phyloP scores from a whole-genome alignment of 2,113 vertebrate species.

The Pao palembangensis region DNA sequence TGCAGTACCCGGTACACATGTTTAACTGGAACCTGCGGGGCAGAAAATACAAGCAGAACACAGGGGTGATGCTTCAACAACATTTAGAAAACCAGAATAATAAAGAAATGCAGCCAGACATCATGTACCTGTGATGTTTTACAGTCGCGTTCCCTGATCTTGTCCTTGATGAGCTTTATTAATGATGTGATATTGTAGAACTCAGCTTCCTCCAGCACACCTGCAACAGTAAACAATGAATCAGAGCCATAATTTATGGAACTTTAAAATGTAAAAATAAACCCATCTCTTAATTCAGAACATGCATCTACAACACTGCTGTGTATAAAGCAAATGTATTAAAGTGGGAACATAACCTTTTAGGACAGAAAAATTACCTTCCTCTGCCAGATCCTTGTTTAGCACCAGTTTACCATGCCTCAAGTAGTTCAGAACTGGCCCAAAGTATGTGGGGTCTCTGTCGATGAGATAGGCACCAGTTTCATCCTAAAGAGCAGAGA shows the following conservation, averaged over 20 bases:
- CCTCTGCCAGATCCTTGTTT: conserved; percentile 95
- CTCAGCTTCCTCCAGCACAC: conserved; percentile 96
- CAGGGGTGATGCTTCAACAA: neutral
- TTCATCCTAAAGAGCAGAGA: conserved; percentile 81
- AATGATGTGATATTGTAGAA: conserved; percentile 99
- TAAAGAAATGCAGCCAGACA: neutral
- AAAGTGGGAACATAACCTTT: conserved; percentile 36
- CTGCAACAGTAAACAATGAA: conserved; percentile 59
- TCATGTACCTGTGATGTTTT: conserved; percentile 82
- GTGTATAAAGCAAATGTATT: neutral
- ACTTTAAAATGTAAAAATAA: no score
- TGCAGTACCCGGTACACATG: conserved; percentile 97
- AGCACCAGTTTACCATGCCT: conserved; percentile 97
- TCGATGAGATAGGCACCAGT: conserved; percentile 98
- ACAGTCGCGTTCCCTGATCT: conserved; percentile 95
- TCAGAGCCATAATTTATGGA: neutral
- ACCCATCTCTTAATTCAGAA: neutral
- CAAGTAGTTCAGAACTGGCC: conserved; percentile 95
- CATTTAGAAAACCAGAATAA: neutral
- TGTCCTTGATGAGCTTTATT: conserved; percentile 97
- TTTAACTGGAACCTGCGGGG: conserved; percentile 86
- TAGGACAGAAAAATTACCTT: conserved; percentile 78
- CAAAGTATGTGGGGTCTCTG: conserved; percentile 96
- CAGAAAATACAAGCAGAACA: neutral
- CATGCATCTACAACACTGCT: neutral